Base-by-base conservation (phyloP, 1,140 invertebrate genomes). In the Heterodera schachtii region DNA sequence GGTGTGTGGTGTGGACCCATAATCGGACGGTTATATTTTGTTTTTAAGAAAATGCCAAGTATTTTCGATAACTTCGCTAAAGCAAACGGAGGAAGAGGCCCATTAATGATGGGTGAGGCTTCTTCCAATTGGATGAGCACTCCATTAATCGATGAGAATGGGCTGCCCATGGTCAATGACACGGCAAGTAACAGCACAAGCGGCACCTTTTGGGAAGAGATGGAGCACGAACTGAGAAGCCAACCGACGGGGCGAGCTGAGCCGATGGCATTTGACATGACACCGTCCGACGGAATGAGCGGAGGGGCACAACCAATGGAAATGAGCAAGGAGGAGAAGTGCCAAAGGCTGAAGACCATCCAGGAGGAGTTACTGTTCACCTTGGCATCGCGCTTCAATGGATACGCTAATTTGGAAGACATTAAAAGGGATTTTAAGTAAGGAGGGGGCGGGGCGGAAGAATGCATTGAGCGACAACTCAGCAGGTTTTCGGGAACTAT, bases 351-450 rank as follows among this genome's bases (percentile, higher is more conserved):
- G 41, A 41, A 71, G 44, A 41, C 8, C 41, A 16, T 71, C 69
- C 67, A n/a, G 11, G 78, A 57, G n/a, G 74, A 75, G 66, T 75
- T 75, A 43, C 41, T 71, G 41, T 71, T 43, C 21, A 71, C 69
- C 13, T 16, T 71, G 41, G 69, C 69, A 2, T 71, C 69, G 13
- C 31, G 19, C 16, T 71, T 8, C 9, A 71, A 41, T 71, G 69
- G 69, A 46, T 71, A 71, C 19, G 44, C 69, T 41, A 71, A 44
- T 13, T 41, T 71, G 69, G 69, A 71, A 3, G 69, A 71, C 6
- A 31, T 71, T 21, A 71, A 71, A 46, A 46, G 41, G 44, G 69
- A 71, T 31, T 46, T 71, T 13, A 8, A 71, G 69, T 71, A 71
- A 7, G 57, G 16, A 75, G 3, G 71, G 46, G 60, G 8, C 31